Evolutionary conservation across 2,888 invertebrate genomes (phyloP).

Genomic region (Willowsia nigromaculata): DNA sequence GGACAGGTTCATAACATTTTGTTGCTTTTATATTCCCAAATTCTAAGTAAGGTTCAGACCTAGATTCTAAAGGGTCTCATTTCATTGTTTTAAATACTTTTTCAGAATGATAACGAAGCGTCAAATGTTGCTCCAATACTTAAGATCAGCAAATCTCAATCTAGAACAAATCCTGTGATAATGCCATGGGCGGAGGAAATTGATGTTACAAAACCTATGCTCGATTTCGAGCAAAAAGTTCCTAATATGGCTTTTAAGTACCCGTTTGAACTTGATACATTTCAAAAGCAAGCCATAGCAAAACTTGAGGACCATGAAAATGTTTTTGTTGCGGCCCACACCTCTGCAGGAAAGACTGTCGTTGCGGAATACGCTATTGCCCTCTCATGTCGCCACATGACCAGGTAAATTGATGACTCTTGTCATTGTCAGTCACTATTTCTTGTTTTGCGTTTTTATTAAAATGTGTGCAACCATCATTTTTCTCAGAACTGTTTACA

Average conservation of each 20-base stretch:
- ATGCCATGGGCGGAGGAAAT: conserved; percentile 93
- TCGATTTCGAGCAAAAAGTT: conserved; percentile 89
- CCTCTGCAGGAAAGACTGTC: conserved; percentile 99
- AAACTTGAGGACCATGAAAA: conserved; percentile 95
- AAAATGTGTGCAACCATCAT: background rate
- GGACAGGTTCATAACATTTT: background rate
- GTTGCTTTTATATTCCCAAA: background rate
- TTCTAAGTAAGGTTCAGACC: background rate
- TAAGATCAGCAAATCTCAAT: conserved; percentile 84
- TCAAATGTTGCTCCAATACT: conserved; percentile 83
- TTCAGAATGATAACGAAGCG: background rate
- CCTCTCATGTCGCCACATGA: conserved; percentile 93
- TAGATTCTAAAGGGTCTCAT: background rate
- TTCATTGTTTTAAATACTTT: background rate
- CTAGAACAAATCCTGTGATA: conserved; percentile 81
- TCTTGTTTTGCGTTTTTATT: background rate
- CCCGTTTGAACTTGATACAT: conserved; percentile 96
- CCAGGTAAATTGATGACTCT: too few species aligned
- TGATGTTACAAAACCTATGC: conserved; percentile 89
- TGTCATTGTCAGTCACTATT: too few species aligned
- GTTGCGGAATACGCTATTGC: conserved; percentile 99
- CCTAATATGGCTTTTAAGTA: conserved; percentile 92
- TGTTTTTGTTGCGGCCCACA: conserved; percentile 99
- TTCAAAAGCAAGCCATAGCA: conserved; percentile 97
- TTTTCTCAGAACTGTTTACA: conserved; percentile 90